A percentile compares a stretch with the other conserved stretches of the same genome.
Evolutionary conservation across 1,140 invertebrate genomes (phyloP).

Genomic region (Leptinotarsa defecta): DNA sequence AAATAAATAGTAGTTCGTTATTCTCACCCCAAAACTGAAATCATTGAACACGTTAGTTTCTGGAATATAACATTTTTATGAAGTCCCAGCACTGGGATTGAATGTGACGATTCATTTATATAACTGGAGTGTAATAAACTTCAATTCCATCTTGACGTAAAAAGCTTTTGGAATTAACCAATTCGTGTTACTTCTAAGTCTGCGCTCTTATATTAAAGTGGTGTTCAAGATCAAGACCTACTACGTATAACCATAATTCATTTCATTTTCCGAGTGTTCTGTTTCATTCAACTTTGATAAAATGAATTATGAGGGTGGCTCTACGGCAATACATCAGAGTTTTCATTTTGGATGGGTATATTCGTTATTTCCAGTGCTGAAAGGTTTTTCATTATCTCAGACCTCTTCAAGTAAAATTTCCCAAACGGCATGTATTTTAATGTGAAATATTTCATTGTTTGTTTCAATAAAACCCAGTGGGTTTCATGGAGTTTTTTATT

Average conservation of each 20-base stretch:
- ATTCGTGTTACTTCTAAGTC: constrained; percentile 1
- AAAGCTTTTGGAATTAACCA: constrained; percentile 3
- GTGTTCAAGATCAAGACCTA: not conserved
- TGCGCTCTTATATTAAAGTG: constrained; percentile 7
- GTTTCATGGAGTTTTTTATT: too few species aligned
- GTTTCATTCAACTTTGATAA: constrained; percentile 1
- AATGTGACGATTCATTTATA: not conserved
- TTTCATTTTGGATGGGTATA: too few species aligned
- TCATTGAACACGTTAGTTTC: too few species aligned
- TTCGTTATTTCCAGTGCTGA: too few species aligned
- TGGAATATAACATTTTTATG: too few species aligned
- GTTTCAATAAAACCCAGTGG: too few species aligned
- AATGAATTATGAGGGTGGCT: not conserved
- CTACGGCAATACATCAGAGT: not conserved
- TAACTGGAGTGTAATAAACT: not conserved
- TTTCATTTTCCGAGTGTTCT: constrained; percentile 1
- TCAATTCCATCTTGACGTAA: not conserved
- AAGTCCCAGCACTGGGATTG: not conserved
- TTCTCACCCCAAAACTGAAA: too few species aligned
- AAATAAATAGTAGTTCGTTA: too few species aligned
- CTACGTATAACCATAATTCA: constrained; percentile 6
- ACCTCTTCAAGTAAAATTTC: too few species aligned
- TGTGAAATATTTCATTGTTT: too few species aligned
- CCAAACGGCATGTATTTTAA: too few species aligned
- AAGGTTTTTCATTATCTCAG: too few species aligned